Conservation (phyloP, 2,113 vertebrate genomes). For the Chaenocephalus aceratus region DNA sequence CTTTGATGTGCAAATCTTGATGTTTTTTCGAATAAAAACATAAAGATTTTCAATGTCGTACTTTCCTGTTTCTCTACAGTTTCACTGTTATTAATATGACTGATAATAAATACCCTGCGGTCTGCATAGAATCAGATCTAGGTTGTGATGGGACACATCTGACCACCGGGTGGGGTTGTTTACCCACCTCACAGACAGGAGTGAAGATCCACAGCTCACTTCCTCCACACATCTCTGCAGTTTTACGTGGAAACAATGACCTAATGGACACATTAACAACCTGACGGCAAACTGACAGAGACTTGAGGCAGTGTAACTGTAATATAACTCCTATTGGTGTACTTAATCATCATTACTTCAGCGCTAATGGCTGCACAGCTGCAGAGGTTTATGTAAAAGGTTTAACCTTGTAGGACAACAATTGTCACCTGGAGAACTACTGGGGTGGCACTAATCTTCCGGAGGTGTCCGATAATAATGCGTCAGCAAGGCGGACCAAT, state of each 20-base stretch:
- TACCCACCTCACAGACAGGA: not conserved
- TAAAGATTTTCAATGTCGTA: not conserved
- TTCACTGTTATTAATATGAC: not conserved
- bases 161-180: conserved; percentile 58
- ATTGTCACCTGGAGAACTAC: conserved; percentile 66
- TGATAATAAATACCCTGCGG: not conserved
- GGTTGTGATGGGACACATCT: not conserved
- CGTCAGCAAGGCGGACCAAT: conserved; percentile 49
- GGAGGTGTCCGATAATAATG: conserved; percentile 68
- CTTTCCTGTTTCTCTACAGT: not conserved
- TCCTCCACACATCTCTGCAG: not conserved
- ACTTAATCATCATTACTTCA: conserved; percentile 26
- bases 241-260: not conserved
- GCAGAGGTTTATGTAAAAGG: conserved; percentile 64
- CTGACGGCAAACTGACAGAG: not conserved
- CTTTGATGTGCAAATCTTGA: no score
- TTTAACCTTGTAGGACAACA: conserved; percentile 67
- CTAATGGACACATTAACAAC: conserved; percentile 8
- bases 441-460: conserved; percentile 56
- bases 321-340: conserved; percentile 24
- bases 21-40: not conserved
- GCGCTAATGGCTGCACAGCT: conserved; percentile 36
- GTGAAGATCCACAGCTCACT: not conserved
- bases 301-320: not conserved
- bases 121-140: not conserved